phyloP scores from a whole-genome alignment of 2,888 invertebrate genomes.

The Bellardia pandia region DNA sequence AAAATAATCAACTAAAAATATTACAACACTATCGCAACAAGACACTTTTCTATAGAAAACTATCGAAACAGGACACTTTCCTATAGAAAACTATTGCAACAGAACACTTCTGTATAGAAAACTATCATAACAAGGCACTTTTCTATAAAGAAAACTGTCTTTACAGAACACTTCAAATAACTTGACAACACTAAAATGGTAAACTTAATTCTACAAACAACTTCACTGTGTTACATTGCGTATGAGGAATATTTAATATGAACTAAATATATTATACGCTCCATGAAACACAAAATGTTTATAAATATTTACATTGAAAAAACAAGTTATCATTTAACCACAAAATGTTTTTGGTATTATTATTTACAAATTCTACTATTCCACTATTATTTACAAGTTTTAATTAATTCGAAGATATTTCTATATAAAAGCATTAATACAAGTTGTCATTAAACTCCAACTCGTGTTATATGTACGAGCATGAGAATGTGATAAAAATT shows the following conservation, averaged over 20 bases:
- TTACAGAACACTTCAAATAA: too few species aligned
- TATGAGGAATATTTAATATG: slow-evolving; percentile 1
- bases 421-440: not conserved
- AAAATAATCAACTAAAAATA: too few species aligned
- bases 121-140: too few species aligned
- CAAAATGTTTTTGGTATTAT: not conserved
- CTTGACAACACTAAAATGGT: too few species aligned
- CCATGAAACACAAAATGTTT: too few species aligned
- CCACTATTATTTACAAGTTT: not conserved
- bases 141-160: too few species aligned
- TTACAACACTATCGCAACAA: too few species aligned
- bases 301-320: not conserved
- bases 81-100: too few species aligned
- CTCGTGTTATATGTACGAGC: not conserved
- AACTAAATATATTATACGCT: slow-evolving; percentile 7
- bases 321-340: not conserved
- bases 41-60: too few species aligned
- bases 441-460: not conserved
- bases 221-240: not conserved
- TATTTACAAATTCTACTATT: not conserved
- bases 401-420: slow-evolving; percentile 8
- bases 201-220: not conserved
- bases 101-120: too few species aligned
- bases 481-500: not conserved
- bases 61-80: too few species aligned